These are phyloP conservation scores for Drosophila kikkawai DNA, from an alignment of 1,140 invertebrate genomes.

Conservation along the genomic window DNA sequence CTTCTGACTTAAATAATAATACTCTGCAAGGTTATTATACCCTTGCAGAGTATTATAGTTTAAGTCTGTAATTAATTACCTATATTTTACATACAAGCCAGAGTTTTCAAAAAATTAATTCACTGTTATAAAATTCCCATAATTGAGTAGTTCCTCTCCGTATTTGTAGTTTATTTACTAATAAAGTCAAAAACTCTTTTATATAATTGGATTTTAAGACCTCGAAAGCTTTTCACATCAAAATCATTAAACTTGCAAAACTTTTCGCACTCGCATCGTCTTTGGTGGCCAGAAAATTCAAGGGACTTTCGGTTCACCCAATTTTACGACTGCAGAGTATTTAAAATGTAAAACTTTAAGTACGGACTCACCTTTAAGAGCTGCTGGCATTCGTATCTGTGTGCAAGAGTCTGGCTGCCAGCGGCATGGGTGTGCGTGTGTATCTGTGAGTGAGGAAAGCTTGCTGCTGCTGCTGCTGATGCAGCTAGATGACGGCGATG, in stretches of 20 bases:
- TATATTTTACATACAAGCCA: not conserved
- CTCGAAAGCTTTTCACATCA: not conserved
- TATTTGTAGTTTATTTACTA: not conserved
- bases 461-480: constrained; percentile 34
- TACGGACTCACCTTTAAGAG: constrained; percentile 74
- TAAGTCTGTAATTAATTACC: no score
- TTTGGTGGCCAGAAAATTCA: constrained; percentile 8
- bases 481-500: constrained; percentile 54
- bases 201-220: constrained; percentile 1
- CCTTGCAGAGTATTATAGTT: no score
- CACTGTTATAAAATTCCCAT: not conserved
- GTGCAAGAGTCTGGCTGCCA: constrained; percentile 34
- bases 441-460: constrained; percentile 37
- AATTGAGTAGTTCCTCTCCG: not conserved
- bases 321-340: constrained; percentile 66
- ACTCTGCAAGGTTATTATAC: no score
- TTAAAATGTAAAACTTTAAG: constrained; percentile 65
- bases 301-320: constrained; percentile 45
- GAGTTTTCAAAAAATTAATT: not conserved
- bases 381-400: constrained; percentile 37
- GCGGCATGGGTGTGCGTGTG: constrained; percentile 28
- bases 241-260: constrained; percentile 15
- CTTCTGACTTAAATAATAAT: no score
- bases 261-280: constrained; percentile 2
- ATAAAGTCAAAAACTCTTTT: not conserved